phyloP scores from a whole-genome alignment of 1,140 invertebrate genomes.

The Theocolax elegans region DNA sequence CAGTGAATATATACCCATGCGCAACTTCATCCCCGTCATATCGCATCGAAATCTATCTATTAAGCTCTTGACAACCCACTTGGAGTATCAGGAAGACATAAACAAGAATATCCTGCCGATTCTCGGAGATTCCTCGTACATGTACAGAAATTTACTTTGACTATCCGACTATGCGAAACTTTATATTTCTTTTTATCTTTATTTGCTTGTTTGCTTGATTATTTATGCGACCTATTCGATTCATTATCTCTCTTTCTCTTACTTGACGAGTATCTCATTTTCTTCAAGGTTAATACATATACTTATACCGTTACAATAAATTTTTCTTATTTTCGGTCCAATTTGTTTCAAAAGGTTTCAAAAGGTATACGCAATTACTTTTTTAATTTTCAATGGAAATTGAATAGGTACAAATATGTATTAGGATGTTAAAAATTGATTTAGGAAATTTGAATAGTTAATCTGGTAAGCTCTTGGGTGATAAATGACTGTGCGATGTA shows the following conservation, averaged over 20 bases:
- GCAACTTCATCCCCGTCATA: constrained; percentile 43
- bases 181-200: constrained; percentile 34
- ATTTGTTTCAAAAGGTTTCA: no score
- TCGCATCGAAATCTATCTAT: constrained; percentile 54
- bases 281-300: no score
- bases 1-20: constrained; percentile 21
- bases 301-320: no score
- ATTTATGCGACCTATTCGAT: constrained; percentile 6
- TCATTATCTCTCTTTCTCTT: no score
- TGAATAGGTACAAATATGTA: no score
- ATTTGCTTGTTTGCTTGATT: constrained; percentile 37
- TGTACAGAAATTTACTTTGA: constrained; percentile 39
- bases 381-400: not conserved
- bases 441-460: no score
- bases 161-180: constrained; percentile 20
- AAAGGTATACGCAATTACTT: not conserved
- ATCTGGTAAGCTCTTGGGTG: no score
- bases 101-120: constrained; percentile 29
- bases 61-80: constrained; percentile 39
- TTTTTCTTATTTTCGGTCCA: no score
- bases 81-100: constrained; percentile 41
- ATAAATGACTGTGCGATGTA: no score
- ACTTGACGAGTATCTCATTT: no score
- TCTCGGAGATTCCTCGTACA: constrained; percentile 17
- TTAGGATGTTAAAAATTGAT: no score